phyloP scores from a whole-genome alignment of 2,113 vertebrate genomes.

The Osmerus mordax region DNA sequence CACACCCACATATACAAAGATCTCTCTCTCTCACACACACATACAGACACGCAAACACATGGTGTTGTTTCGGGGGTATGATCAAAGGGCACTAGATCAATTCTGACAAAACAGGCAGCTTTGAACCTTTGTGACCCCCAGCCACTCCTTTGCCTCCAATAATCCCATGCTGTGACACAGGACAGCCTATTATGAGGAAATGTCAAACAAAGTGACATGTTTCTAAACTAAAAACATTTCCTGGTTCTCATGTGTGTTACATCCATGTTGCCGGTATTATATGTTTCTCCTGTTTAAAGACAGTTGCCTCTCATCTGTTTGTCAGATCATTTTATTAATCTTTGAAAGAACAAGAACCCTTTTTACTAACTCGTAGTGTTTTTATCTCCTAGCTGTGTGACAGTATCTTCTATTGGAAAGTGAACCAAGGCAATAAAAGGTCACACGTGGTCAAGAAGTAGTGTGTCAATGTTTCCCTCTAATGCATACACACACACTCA shows the following conservation, averaged over 20 bases:
- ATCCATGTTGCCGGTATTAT: slow-evolving; percentile 36
- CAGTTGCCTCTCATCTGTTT: slow-evolving; percentile 58
- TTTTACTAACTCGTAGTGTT: slow-evolving; percentile 74
- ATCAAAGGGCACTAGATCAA: slow-evolving; percentile 49
- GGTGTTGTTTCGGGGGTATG: slow-evolving; percentile 49
- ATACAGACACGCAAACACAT: background rate
- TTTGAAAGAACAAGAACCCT: slow-evolving; percentile 44
- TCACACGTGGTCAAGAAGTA: slow-evolving; percentile 63
- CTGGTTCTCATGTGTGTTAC: slow-evolving; percentile 49
- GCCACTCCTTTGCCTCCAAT: slow-evolving; percentile 36
- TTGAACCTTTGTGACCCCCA: slow-evolving; percentile 53
- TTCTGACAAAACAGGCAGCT: slow-evolving; percentile 45
- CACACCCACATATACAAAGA: slow-evolving; percentile 13
- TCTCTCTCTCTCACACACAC: background rate
- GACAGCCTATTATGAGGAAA: slow-evolving; percentile 12
- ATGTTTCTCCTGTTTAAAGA: slow-evolving; percentile 54
- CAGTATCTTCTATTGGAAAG: slow-evolving; percentile 64
- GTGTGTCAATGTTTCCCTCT: slow-evolving; percentile 30
- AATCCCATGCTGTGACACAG: slow-evolving; percentile 40
- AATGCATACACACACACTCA: slow-evolving; percentile 2
- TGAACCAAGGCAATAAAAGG: slow-evolving; percentile 69
- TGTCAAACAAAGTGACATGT: slow-evolving; percentile 7
- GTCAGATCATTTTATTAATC: slow-evolving; percentile 61
- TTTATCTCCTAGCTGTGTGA: slow-evolving; percentile 70
- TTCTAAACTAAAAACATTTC: slow-evolving; percentile 21